Evolutionary conservation across 2,888 invertebrate genomes (phyloP), one percentile per base, ranked within the genome.

Genomic region (Endotricha flammealis): DNA sequence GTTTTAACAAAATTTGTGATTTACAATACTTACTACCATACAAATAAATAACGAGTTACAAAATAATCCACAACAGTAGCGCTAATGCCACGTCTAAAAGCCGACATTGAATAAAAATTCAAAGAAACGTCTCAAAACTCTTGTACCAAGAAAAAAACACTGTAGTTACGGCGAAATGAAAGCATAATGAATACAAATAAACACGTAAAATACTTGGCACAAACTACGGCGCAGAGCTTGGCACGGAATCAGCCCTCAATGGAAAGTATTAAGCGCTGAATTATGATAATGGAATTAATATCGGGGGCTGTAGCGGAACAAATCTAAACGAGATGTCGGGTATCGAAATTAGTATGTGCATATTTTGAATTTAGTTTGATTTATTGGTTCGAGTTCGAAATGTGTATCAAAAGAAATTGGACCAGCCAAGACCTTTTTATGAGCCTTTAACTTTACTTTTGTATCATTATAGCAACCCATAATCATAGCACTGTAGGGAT

Each of bases 251-350:
- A 16, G 29, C 32, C 11, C 16, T 27, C 24, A 24, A 27, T 34
- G 34, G 30, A 12, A 14, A 25, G 24, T 12, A 11, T 31, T 30
- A 37, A 33, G 12, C 30, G 12, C 7, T 22, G 29, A 33, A 39
- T 37, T 41, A 36, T 32, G 36, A 29, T 42, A 32, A 32, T 32
- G 32, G 24, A 24, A 31, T 31, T 31, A 31, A 17, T 31, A 17
- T 12, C 50, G 52, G 47, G 53, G 57, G 41, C 42, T 38, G 39
- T 41, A 49, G 38, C 38, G 44, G 50, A 53, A 53, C 41, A 42
- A 22, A n/a, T 24, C 11, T 12, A 7, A 31, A 28, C n/a, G n/a
- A n/a, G n/a, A n/a, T n/a, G n/a, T n/a, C n/a, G n/a, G n/a, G n/a
- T n/a, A n/a, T n/a, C n/a, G n/a, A n/a, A n/a, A n/a, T n/a, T n/a